Base-by-base conservation (phyloP, 2,888 invertebrate species). In the Malachius bipustulatus region DNA sequence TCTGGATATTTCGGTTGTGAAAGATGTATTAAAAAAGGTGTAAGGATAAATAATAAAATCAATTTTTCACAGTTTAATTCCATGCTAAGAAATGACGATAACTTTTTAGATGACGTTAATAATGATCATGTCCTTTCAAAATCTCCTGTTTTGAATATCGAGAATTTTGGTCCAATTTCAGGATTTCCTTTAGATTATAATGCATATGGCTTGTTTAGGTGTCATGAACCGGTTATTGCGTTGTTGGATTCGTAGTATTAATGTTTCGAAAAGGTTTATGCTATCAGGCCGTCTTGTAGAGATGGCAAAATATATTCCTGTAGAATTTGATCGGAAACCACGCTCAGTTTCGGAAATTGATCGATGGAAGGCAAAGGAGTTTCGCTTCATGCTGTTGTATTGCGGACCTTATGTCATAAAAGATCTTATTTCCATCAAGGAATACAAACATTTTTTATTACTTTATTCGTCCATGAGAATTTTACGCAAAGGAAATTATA, bases 11-110 rank as follows among this genome's bases (percentile, higher is more conserved):
- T 24, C 8, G 24, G 24, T 9, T 24, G 24, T 9, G 24, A 24
- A 24, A 24, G 24, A 24, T 24, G 24, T 9, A 9, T 24, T 24
- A 8, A 24, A 24, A 24, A 24, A 24, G 24, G 24, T 24, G 24
- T 24, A 8, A 8, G 24, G 24, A 9, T 24, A 8, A 24, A 24
- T 8, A 24, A 24, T 24, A 8, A 9, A 24, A 24, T 9, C 24
- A 9, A 8, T 24, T 24, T 24, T 24, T 8, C 8, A 24, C 8
- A 8, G 8, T 8, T 8, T 8, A 9, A 24, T 8, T 8, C 24
- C 8, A 9, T 24, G 8, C n/a, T 24, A 9, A 24, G 9, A 24
- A 24, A 8, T 24, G 9, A 24, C n/a, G 8, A 8, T 8, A 24
- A 9, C 24, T 24, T 24, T 24, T 9, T 8, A 24, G 8, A 8